Evolutionary conservation across 2,113 vertebrate species (phyloP).

Genomic region (Campylorhamphus procurvoides): DNA sequence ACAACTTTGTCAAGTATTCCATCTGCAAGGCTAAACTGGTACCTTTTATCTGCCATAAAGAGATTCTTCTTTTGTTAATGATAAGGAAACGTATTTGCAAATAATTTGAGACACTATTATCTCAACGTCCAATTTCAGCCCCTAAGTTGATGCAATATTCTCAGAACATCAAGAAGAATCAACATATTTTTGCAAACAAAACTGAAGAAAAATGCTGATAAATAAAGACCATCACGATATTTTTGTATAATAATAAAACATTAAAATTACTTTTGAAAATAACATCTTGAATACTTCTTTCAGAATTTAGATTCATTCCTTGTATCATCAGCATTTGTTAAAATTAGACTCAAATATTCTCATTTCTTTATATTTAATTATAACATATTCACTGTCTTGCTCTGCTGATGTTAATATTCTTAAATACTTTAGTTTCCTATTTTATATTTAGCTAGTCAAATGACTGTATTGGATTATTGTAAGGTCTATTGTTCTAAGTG

Average conservation of each 20-base stretch:
- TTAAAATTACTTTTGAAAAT: background rate
- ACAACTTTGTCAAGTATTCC: background rate
- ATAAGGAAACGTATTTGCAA: background rate
- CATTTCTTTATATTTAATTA: background rate
- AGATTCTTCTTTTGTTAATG: background rate
- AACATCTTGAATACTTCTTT: background rate
- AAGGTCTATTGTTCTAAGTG: background rate
- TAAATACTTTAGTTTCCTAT: background rate
- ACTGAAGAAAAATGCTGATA: background rate
- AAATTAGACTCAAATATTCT: background rate
- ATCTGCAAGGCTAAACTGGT: background rate
- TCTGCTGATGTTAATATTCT: background rate
- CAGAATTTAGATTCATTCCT: background rate
- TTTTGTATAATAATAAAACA: background rate
- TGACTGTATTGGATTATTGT: background rate
- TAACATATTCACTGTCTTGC: background rate
- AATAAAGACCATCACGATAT: background rate
- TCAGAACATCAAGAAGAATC: background rate
- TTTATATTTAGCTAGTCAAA: background rate
- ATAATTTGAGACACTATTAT: background rate
- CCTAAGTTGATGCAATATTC: background rate
- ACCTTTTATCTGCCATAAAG: background rate
- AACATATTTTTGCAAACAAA: background rate
- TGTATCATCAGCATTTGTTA: background rate
- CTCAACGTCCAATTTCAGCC: background rate